Percentiles rank a stretch among this genome's conserved stretches.
Evolutionary conservation across 64 coral and sea anemone genomes (phyloP).

Genomic region (Montipora capricornis): DNA sequence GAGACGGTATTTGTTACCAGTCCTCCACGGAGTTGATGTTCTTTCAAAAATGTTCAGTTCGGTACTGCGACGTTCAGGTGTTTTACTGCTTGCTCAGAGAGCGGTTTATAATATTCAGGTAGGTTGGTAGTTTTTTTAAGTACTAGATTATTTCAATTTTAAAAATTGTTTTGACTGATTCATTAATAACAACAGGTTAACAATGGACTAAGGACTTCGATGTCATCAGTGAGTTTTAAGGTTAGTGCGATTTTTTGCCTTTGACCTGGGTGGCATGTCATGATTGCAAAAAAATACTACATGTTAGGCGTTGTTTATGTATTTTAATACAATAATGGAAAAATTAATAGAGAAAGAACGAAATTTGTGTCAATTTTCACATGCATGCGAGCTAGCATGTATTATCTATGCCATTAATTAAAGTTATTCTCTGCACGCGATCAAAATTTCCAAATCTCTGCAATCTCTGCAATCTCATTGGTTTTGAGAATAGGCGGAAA

Average conservation of each 20-base stretch:
- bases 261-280: no score
- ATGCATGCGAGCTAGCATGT: slow-evolving; percentile 1
- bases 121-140: neutral
- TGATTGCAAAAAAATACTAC: no score
- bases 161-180: neutral
- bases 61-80: neutral
- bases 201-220: slow-evolving; percentile 10
- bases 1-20: neutral
- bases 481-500: neutral
- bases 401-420: neutral
- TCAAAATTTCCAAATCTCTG: neutral
- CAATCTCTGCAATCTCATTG: neutral
- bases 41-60: neutral
- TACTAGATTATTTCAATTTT: no score
- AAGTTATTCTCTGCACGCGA: no score
- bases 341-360: no score
- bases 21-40: neutral
- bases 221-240: no score
- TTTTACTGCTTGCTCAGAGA: slow-evolving; percentile 29
- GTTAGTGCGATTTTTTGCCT: no score
- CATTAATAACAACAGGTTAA: neutral
- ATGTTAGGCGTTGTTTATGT: no score
- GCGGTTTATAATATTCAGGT: neutral
- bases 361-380: neutral
- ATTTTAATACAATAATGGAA: no score